Base-by-base conservation (phyloP, 2,113 vertebrate species). In the Epinephelus lanceolatus region DNA sequence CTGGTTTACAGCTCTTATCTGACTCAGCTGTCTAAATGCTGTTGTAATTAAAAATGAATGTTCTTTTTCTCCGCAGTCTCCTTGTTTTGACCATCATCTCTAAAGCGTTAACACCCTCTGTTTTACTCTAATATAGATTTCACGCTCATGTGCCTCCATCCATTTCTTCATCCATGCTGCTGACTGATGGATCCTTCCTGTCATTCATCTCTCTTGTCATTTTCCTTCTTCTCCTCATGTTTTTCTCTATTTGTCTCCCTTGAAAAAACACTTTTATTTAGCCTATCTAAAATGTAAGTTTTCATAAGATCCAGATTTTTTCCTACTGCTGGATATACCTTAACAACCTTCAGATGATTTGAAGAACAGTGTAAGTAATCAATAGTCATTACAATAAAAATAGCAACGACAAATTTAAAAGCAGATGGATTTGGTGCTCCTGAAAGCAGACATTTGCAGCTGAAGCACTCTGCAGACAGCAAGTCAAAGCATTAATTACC, bases 161-260 rank as follows among this genome's bases (percentile, higher is more conserved):
- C 21, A 37, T 71, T 56, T 25, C 3, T 76, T 72, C n/a, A 13
- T 51, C 30, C 56, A 17, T 15, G 18, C 63, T 6, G 57, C 63
- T 69, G 67, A 71, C 66, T 52, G 59, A 73, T 73, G 40, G 18
- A 71, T 57, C 21, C 27, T 6, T 66, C 42, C 40, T 3, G 52
- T 77, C 52, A 21, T 66, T 83, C 60, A 59, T 66, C 74, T 77
- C 56, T 6, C 27, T 62, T 51, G 56, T 62, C 65, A 60, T 61
- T 70, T 52, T 62, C 49, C 49, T 17, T 17, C 19, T 13, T 33
- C 25, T n/a, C n/a, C 45, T 23, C 11, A 1, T 14, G 62, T 61
- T 68, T 82, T 75, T 17, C 51, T 77, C 13, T 15, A 59, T 56
- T 71, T 49, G 2, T 15, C 61, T 83, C 71, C 45, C 19, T 71